Evolutionary conservation across 2,113 vertebrate species (phyloP), one percentile per base, ranked within the genome.

Genomic region (Halichoeres trimaculatus): DNA sequence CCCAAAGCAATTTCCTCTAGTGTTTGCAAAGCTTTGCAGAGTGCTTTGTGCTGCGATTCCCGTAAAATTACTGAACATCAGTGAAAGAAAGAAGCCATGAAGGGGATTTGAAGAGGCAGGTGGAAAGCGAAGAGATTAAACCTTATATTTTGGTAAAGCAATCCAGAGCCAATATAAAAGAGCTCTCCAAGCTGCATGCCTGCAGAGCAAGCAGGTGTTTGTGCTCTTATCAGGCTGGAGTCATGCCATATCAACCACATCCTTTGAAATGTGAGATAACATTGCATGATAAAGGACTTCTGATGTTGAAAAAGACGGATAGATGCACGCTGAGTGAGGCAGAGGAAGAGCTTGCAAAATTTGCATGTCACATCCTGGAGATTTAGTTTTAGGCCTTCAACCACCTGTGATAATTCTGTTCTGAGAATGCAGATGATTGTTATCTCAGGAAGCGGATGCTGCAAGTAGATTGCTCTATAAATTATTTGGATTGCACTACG

Each of bases 181-280:
- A 52, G n/a, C 41, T 85, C 60, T 85, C 53, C 53, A 78, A 80
- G 56, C 70, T 53, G 56, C 62, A 70, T 24, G 23, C 66, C 76
- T 68, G 79, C 72, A 79, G 52, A 74, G 72, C 56, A 73, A 78
- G 76, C 71, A 88, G 82, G 80, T 90, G 82, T 86, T 84, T 88
- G 78, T 76, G 62, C 63, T 82, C 57, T 84, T 80, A 84, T 89
- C 82, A 54, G 65, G 36, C 53, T 55, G 80, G 75, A 75, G 82
- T 85, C 74, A 79, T 74, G 71, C 66, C 65, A 80, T 70, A 83
- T 84, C 65, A 84, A 70, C 69, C 71, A 50, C 43, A 40, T 68
- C 77, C 76, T 88, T 85, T 89, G 83, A 89, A 89, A 85, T 69
- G 59, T 76, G 77, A 80, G 80, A 88, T 86, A 72, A 58, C 60